Base-by-base conservation (phyloP, 2,888 invertebrate genomes). In the Homarus gammarus region DNA sequence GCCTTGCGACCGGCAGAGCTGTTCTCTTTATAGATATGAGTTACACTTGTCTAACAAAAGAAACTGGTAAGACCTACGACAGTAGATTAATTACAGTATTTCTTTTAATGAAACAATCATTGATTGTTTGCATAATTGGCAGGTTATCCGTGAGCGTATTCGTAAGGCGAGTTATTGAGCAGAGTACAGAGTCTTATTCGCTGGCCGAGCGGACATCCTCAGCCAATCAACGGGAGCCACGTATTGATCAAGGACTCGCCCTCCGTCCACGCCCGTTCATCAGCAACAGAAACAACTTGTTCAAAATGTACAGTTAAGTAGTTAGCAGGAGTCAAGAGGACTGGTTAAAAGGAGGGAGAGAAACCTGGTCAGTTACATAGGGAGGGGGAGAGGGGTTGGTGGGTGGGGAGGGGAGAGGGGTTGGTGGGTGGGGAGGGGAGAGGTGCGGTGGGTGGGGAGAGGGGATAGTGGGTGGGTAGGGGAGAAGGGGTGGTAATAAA, bases 81-180 rank as follows among this genome's bases (percentile, higher is more conserved):
- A 84, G 83, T 84, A 84, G 72, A 84, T 82, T 70, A 82, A 82
- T 70, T 51, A 84, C 83, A 84, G 83, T 84, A 84, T 84, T 56
- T 84, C 72, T 84, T 72, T 84, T 84, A 84, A 72, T 84, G 83
- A 84, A 84, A 84, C 83, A 84, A 84, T 84, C 83, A 84, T 84
- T 84, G 83, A 84, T 84, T 84, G 83, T 84, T 84, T 84, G 83
- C 83, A 84, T 84, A 84, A 61, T 84, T 84, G 83, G 83, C 83
- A 84, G 83, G 83, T 84, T 84, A 84, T 84, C 44, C 49, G 72
- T 72, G 73, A 51, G 83, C n/a, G 51, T 33, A 56, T n/a, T 49
- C 51, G 40, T 38, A 51, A 51, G 73, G 33, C 72, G n/a, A 8
- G 12, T 18, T 6, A 51, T 31, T 72, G 51, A 27, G 8, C 51